phyloP scores from a whole-genome alignment of 2,113 vertebrate species.

The Brachirus orientalis region DNA sequence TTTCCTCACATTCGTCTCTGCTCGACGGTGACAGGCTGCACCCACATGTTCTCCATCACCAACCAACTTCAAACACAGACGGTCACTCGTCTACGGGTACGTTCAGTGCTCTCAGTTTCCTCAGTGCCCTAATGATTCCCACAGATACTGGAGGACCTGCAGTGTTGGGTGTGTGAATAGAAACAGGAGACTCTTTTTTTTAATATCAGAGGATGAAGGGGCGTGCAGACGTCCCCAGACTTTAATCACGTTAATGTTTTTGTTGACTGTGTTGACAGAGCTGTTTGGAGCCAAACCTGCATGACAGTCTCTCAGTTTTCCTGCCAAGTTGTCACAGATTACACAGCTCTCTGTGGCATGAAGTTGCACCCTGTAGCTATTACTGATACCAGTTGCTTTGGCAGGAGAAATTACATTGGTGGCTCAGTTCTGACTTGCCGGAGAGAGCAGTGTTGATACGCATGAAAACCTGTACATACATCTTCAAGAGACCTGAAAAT shows the following conservation, averaged over 20 bases:
- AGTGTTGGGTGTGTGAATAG: conserved; percentile 3
- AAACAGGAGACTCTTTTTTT: conserved; percentile 50
- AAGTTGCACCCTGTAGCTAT: conserved; percentile 49
- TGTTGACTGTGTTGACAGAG: conserved; percentile 66
- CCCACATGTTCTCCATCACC: conserved; percentile 56
- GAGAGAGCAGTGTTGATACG: conserved; percentile 28
- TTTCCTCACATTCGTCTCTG: not conserved
- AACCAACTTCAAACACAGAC: conserved; percentile 53
- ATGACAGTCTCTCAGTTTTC: conserved; percentile 36
- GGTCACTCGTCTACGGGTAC: conserved; percentile 32
- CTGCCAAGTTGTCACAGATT: conserved; percentile 58
- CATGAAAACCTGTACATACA: conserved; percentile 44
- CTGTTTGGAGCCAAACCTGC: conserved; percentile 43
- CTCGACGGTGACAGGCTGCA: conserved; percentile 32
- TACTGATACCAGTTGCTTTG: conserved; percentile 36
- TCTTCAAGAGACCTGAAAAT: conserved; percentile 54
- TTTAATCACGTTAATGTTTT: conserved; percentile 67
- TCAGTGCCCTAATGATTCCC: conserved; percentile 39
- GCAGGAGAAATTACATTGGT: not conserved
- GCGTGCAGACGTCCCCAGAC: conserved; percentile 51
- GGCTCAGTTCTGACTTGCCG: conserved; percentile 51
- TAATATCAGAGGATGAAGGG: conserved; percentile 64
- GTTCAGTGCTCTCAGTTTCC: conserved; percentile 34
- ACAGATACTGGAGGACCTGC: conserved; percentile 33
- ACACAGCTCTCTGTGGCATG: conserved; percentile 33